Conservation (phyloP, 2,888 invertebrate genomes). For the Mythimna loreyi region DNA sequence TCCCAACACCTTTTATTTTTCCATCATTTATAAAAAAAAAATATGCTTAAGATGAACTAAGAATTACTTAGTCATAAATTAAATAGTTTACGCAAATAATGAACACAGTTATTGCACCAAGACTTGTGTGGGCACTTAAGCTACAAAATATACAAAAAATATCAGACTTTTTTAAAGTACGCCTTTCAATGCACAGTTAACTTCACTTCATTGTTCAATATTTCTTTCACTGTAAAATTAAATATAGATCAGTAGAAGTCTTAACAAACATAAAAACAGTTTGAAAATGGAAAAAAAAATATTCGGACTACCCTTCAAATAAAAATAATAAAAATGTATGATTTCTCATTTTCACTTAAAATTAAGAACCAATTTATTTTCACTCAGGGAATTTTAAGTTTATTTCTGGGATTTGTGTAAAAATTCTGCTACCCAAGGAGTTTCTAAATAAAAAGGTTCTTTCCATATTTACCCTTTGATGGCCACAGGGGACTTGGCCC, state of each 20-base stretch:
- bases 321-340: conserved; percentile 4
- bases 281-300: conserved; percentile 6
- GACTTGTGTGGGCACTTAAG: conserved; percentile 29
- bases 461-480: conserved; percentile 38
- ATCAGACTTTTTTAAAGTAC: conserved; percentile 26
- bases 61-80: conserved; percentile 51
- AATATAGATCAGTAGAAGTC: conserved; percentile 7
- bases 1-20: conserved; percentile 70
- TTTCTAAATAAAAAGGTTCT: conserved; percentile 34
- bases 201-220: conserved; percentile 15
- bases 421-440: conserved; percentile 7
- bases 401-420: not conserved
- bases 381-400: not conserved
- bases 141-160: conserved; percentile 56
- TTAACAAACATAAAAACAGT: not conserved
- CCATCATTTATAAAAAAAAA: conserved; percentile 58
- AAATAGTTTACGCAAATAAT: conserved; percentile 46
- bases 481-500: conserved; percentile 74
- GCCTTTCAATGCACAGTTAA: conserved; percentile 42
- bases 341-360: conserved; percentile 33
- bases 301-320: conserved; percentile 5
- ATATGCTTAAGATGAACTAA: conserved; percentile 40
- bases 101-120: conserved; percentile 50
- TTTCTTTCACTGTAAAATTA: conserved; percentile 27
- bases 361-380: conserved; percentile 42